phyloP scores from a whole-genome alignment of 2,113 vertebrate genomes.

The Oxygymnocypris stewartii region DNA sequence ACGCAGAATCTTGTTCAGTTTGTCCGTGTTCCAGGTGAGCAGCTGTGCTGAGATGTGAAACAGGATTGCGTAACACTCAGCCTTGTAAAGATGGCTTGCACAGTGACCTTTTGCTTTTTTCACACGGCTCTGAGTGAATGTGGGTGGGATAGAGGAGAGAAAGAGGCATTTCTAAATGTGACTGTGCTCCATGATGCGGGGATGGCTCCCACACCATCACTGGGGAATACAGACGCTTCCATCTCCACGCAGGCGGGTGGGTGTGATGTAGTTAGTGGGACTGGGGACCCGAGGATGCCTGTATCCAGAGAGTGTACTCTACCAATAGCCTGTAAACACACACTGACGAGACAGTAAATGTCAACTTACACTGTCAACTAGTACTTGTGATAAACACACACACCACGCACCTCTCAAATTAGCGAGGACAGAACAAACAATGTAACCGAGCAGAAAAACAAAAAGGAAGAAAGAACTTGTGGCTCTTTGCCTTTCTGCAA shows the following conservation, averaged over 20 bases:
- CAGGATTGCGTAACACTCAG: conserved; percentile 35
- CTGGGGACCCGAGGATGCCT: conserved; percentile 15
- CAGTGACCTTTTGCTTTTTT: conserved; percentile 41
- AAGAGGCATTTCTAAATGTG: conserved; percentile 24
- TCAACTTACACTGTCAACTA: background rate
- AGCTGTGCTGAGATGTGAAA: background rate
- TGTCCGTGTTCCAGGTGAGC: background rate
- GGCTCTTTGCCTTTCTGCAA: background rate
- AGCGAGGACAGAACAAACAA: conserved; percentile 18
- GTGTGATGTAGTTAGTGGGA: conserved; percentile 35
- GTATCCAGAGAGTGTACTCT: background rate
- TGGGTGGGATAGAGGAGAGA: background rate
- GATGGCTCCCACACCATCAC: conserved; percentile 26
- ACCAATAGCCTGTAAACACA: conserved; percentile 25
- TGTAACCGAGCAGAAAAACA: background rate
- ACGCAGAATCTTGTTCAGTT: background rate
- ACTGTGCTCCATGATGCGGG: background rate
- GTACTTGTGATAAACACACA: background rate
- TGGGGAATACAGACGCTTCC: conserved; percentile 20
- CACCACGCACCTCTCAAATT: conserved; percentile 16
- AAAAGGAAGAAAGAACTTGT: background rate
- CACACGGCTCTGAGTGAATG: conserved; percentile 32
- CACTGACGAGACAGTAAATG: conserved; percentile 31
- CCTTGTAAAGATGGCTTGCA: conserved; percentile 27
- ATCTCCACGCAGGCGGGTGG: conserved; percentile 9